These are phyloP conservation scores for Rhagonycha lutea DNA, from an alignment of 2,888 invertebrate genomes.

Conservation along the genomic window DNA sequence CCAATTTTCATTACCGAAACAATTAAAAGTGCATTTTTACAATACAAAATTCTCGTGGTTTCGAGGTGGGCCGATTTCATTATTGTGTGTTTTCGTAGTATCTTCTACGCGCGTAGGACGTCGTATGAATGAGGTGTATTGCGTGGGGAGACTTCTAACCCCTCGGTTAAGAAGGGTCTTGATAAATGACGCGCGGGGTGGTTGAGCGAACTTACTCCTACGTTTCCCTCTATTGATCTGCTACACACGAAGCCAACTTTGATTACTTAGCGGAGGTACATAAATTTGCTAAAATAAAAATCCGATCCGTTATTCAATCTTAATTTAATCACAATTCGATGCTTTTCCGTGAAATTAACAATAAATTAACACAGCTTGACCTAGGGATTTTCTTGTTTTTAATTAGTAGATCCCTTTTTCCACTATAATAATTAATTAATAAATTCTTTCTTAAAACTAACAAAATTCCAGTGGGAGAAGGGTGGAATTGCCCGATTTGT, in stretches of 20 bases:
- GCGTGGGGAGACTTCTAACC: slow-evolving; percentile 11
- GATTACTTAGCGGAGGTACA: slow-evolving; percentile 7
- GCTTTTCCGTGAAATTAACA: not conserved
- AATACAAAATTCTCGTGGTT: not conserved
- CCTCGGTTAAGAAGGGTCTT: slow-evolving; percentile 19
- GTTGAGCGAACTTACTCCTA: slow-evolving; percentile 17
- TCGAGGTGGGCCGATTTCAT: slow-evolving; percentile 16
- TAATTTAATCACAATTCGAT: not conserved
- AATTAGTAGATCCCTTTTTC: not conserved
- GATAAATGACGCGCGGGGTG: slow-evolving; percentile 31
- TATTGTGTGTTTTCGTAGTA: slow-evolving; percentile 22
- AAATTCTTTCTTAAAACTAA: not conserved
- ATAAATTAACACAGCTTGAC: not conserved
- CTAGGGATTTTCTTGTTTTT: not conserved
- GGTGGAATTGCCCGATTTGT: slow-evolving; percentile 6
- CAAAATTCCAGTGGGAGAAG: not conserved
- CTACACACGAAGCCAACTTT: slow-evolving; percentile 16
- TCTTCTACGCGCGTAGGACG: slow-evolving; percentile 18
- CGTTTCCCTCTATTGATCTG: slow-evolving; percentile 23
- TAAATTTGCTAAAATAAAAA: not conserved
- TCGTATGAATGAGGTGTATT: slow-evolving; percentile 23
- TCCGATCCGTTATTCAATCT: not conserved
- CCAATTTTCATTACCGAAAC: too few species aligned
- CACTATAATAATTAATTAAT: not conserved
- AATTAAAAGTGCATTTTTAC: not conserved